phyloP scores from a whole-genome alignment of 1,140 invertebrate genomes.

The Camponotus floridanus region DNA sequence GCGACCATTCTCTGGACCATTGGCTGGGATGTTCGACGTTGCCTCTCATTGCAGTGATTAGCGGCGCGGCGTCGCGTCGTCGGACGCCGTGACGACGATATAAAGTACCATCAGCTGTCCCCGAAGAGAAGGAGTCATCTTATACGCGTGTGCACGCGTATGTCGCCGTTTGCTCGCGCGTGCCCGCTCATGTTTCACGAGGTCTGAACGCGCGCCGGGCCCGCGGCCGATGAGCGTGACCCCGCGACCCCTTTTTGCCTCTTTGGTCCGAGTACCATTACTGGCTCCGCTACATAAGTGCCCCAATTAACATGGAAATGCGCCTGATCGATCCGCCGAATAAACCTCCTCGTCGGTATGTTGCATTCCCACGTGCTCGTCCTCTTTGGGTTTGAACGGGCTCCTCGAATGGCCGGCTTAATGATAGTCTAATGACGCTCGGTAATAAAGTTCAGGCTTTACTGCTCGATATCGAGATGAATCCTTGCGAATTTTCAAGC shows the following conservation, averaged over 20 bases:
- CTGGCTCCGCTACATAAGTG: neutral
- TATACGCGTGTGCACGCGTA: neutral
- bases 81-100: conserved; percentile 35
- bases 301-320: conserved; percentile 51
- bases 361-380: conserved; percentile 30
- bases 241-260: conserved; percentile 1
- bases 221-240: conserved; percentile 11
- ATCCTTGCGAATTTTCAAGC: neutral
- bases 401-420: conserved; percentile 13
- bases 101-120: conserved; percentile 39
- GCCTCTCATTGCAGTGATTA: conserved; percentile 75
- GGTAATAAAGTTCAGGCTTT: conserved; percentile 37
- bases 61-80: conserved; percentile 51
- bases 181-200: neutral
- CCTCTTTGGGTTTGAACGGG: neutral
- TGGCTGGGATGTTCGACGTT: conserved; percentile 72
- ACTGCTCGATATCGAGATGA: neutral
- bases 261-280: conserved; percentile 19
- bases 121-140: conserved; percentile 7
- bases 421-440: conserved; percentile 29
- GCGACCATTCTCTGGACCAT: conserved; percentile 58
- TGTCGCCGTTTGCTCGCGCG: conserved; percentile 34
- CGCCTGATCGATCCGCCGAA: conserved; percentile 15
- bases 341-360: neutral
- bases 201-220: too few species aligned